Conservation (phyloP, 2,888 invertebrate species). For the Elysia crispata region DNA sequence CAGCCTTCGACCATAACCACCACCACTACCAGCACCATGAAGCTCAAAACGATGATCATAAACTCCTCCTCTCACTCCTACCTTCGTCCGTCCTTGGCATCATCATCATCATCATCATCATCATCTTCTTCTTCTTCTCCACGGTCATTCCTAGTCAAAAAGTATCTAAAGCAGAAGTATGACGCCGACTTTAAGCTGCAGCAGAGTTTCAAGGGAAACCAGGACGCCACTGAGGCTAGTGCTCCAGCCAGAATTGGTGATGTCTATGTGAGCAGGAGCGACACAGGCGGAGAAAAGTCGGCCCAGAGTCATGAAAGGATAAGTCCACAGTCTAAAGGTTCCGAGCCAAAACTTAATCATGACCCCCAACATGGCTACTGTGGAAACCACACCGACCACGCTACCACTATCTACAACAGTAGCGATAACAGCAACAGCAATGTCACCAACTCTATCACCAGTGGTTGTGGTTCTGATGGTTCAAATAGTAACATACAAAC, state of each 20-base stretch:
- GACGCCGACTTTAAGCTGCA: slow-evolving; percentile 58
- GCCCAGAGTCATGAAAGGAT: too few relatives aligned
- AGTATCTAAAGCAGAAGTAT: slow-evolving; percentile 57
- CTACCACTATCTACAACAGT: neutral
- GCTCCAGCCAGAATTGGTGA: too few relatives aligned
- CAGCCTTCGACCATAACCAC: too few relatives aligned
- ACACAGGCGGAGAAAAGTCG: too few relatives aligned
- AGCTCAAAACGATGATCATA: neutral
- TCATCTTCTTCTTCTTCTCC: slow-evolving; percentile 62
- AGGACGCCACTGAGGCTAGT: too few relatives aligned
- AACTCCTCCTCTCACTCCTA: neutral
- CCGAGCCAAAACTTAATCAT: too few relatives aligned
- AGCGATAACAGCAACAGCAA: too few relatives aligned
- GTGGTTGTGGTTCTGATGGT: neutral
- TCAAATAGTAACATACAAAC: neutral
- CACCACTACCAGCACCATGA: neutral
- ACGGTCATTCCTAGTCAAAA: slow-evolving; percentile 72
- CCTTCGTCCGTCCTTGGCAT: too few relatives aligned
- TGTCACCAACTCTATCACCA: neutral
- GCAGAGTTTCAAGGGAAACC: slow-evolving; percentile 55
- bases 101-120: slow-evolving; percentile 67
- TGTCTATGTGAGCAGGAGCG: too few relatives aligned
- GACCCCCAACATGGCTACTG: too few relatives aligned
- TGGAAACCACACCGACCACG: neutral
- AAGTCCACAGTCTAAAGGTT: too few relatives aligned